Evolutionary conservation across 2,797 vertebrate species (phyloP), one percentile per base, ranked within the genome.

Genomic region (Staurois parvus): DNA sequence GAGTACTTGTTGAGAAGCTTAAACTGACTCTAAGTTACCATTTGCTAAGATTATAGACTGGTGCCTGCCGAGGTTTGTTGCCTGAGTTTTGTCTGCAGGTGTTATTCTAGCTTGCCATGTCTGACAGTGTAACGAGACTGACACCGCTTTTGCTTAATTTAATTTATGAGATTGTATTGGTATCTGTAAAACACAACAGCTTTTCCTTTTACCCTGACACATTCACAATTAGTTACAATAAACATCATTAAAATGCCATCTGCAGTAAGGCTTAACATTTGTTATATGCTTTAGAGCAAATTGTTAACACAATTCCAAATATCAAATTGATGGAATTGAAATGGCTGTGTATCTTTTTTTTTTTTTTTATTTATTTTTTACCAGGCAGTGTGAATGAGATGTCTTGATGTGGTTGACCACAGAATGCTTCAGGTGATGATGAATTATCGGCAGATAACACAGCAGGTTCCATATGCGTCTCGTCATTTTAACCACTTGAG

Each of bases 351-450:
- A 80, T 75, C 5, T 56, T 80, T 73, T 79, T 72, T 24, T 9
- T 26, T 4, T 66, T 12, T 29, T 69, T 34, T 52, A n/a, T n/a
- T n/a, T n/a, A n/a, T 72, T 34, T 72, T 72, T 70, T 37, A 48
- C 52, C 45, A 52, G 37, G 15, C 29, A 28, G 37, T 29, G 29
- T 66, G 37, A 74, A 56, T 5, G 42, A 80, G 26, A 74, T 75
- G 42, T 17, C 29, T 69, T 80, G 84, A 85, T 62, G 74, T 68
- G 19, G 70, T 68, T 85, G 84, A 80, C 77, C 84, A 85, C 52
- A 30, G 70, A 56, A 76, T 80, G 72, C 64, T 80, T 56, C 84
- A 79, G 76, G 84, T 80, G 84, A 80, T 80, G 72, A 80, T 85
- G 30, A 74, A 85, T 85, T 85, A 79, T 48, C 69, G 64, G 77